Percentiles rank a stretch among this genome's conserved stretches.
Evolutionary conservation across 2,113 vertebrate species (phyloP).

Genomic region (Danionella cerebrum): DNA sequence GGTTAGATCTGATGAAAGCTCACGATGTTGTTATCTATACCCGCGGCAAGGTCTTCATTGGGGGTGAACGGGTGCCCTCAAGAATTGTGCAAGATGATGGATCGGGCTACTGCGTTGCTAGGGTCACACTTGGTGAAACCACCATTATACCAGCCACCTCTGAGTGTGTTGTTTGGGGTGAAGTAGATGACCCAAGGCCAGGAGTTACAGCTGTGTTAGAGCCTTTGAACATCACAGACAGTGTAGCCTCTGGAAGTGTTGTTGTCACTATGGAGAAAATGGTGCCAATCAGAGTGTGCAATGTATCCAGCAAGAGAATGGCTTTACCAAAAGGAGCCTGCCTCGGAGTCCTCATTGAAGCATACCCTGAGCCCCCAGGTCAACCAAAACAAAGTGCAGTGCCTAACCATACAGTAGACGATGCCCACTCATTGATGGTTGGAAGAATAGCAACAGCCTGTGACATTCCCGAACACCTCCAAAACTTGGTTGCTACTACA

Average conservation of each 20-base stretch:
- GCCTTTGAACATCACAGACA: background rate
- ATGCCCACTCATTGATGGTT: background rate
- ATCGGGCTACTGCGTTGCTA: background rate
- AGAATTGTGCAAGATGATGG: background rate
- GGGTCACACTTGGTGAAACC: background rate
- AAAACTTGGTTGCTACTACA: background rate
- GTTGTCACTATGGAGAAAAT: background rate
- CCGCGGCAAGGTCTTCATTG: conserved; percentile 15
- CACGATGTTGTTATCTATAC: conserved; percentile 2
- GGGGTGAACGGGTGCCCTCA: background rate
- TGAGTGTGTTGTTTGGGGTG: conserved; percentile 12
- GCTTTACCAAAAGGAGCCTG: conserved; percentile 1
- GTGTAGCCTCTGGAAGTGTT: conserved; percentile 16
- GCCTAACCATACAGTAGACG: background rate
- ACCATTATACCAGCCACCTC: background rate
- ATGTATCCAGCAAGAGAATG: background rate
- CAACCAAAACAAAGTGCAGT: background rate
- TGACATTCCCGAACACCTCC: background rate
- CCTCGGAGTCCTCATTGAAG: conserved; percentile 20
- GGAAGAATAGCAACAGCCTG: background rate
- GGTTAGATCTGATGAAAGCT: conserved; percentile 9
- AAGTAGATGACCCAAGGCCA: conserved; percentile 17
- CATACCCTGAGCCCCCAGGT: background rate
- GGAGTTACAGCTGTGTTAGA: conserved; percentile 16
- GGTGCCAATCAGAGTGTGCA: conserved; percentile 20